phyloP scores from a whole-genome alignment of 2,888 invertebrate genomes.

The Physocephala rufipes region DNA sequence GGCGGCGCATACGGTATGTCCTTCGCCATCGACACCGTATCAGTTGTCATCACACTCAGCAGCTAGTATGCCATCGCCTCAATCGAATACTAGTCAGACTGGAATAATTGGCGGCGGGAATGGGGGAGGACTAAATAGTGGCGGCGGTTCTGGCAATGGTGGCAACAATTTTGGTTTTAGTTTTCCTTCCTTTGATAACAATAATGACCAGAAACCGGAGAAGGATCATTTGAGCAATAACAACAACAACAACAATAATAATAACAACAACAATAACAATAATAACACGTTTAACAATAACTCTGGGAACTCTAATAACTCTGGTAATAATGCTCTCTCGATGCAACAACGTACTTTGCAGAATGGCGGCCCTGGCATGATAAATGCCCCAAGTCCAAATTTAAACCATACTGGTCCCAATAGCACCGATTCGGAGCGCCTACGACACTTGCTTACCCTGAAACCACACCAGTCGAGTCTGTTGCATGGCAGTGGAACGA shows the following conservation, averaged over 20 bases:
- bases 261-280: constrained; percentile 51
- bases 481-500: constrained; percentile 35
- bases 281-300: constrained; percentile 9
- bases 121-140: constrained; percentile 25
- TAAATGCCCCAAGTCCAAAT: constrained; percentile 45
- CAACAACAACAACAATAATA: constrained; percentile 49
- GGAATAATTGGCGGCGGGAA: constrained; percentile 44
- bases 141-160: constrained; percentile 38
- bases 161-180: constrained; percentile 50
- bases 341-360: constrained; percentile 47
- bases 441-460: constrained; percentile 67
- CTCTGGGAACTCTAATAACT: background rate
- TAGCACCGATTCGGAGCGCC: constrained; percentile 66
- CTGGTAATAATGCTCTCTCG: constrained; percentile 51
- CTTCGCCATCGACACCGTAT: constrained; percentile 68
- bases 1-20: constrained; percentile 62
- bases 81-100: constrained; percentile 62
- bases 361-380: constrained; percentile 46
- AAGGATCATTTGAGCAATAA: constrained; percentile 51
- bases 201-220: constrained; percentile 48
- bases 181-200: constrained; percentile 55
- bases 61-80: constrained; percentile 68
- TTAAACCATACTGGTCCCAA: constrained; percentile 67
- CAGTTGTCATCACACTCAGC: constrained; percentile 64
- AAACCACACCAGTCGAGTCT: constrained; percentile 56